phyloP scores from a whole-genome alignment of 2,888 invertebrate species.

The Platycheirus rosarum region DNA sequence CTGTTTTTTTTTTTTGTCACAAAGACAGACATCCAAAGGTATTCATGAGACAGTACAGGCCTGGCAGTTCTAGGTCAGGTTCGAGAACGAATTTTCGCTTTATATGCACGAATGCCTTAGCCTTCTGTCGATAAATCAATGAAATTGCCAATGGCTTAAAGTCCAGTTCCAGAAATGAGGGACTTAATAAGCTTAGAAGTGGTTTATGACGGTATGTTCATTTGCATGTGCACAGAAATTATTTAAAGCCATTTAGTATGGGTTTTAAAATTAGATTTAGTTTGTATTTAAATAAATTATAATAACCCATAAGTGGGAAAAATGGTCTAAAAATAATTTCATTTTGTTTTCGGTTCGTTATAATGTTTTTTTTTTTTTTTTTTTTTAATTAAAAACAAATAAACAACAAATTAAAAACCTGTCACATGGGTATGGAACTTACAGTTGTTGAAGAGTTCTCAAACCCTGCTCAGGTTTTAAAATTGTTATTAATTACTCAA shows the following conservation, averaged over 20 bases:
- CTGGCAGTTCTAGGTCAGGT: conserved; percentile 70
- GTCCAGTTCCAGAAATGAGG: conserved; percentile 7
- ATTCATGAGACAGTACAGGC: conserved; percentile 39
- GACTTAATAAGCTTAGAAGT: conserved; percentile 60
- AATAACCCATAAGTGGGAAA: no score
- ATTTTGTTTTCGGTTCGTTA: no score
- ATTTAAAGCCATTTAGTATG: neutral
- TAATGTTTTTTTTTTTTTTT: no score
- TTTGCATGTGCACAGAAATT: neutral
- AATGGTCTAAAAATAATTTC: no score
- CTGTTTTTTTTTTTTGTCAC: conserved; percentile 23
- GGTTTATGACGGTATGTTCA: neutral
- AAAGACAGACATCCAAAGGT: conserved; percentile 25
- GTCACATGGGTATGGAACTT: no score
- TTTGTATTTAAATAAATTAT: no score
- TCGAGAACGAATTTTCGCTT: conserved; percentile 69
- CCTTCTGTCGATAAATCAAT: conserved; percentile 64
- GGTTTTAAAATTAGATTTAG: neutral
- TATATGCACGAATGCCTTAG: conserved; percentile 24
- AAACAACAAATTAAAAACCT: no score
- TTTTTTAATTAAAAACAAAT: no score
- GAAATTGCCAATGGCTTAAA: conserved; percentile 22
- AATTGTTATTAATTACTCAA: neutral
- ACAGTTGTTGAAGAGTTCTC: no score
- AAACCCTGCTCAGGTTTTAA: no score